These are phyloP conservation scores for Schmidtea mediterranea DNA, from an alignment of 1,140 invertebrate species.

Conservation along the genomic window DNA sequence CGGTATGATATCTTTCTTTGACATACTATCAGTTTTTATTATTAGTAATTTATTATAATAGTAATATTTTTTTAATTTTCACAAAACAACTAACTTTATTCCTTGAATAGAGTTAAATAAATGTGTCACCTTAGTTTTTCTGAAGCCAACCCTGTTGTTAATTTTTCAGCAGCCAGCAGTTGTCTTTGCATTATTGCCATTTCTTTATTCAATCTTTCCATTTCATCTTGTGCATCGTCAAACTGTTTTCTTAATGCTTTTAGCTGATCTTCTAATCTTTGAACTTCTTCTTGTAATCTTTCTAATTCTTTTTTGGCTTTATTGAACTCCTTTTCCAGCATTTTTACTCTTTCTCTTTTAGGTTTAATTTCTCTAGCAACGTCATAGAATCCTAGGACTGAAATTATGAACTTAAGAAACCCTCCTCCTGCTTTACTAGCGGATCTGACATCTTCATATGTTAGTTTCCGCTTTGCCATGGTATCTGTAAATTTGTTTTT, in stretches of 20 bases:
- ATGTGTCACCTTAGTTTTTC: slow-evolving; percentile 45
- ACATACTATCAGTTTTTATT: too few species aligned
- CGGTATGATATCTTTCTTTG: too few species aligned
- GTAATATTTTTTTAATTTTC: too few species aligned
- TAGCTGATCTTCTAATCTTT: slow-evolving; percentile 40
- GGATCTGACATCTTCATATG: slow-evolving; percentile 21
- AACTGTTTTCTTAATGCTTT: slow-evolving; percentile 42
- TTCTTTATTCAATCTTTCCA: slow-evolving; percentile 48
- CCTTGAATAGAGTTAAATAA: too few species aligned
- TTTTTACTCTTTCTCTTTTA: slow-evolving; percentile 49
- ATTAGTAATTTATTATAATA: too few species aligned
- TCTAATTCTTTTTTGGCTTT: slow-evolving; percentile 39
- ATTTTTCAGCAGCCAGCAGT: slow-evolving; percentile 49
- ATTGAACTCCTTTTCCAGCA: slow-evolving; percentile 33
- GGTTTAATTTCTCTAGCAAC: slow-evolving; percentile 59
- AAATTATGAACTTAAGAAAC: slow-evolving; percentile 51
- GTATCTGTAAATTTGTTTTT: too few species aligned
- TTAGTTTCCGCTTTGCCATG: slow-evolving; percentile 15
- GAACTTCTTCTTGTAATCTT: slow-evolving; percentile 45
- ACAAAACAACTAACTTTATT: too few species aligned
- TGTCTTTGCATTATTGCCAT: slow-evolving; percentile 50
- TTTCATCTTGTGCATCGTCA: slow-evolving; percentile 41
- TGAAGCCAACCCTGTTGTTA: slow-evolving; percentile 49
- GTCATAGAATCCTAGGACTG: slow-evolving; percentile 52
- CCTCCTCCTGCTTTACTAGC: slow-evolving; percentile 45